Base-by-base conservation (phyloP, 2,888 invertebrate genomes). In the Protonemura montana region DNA sequence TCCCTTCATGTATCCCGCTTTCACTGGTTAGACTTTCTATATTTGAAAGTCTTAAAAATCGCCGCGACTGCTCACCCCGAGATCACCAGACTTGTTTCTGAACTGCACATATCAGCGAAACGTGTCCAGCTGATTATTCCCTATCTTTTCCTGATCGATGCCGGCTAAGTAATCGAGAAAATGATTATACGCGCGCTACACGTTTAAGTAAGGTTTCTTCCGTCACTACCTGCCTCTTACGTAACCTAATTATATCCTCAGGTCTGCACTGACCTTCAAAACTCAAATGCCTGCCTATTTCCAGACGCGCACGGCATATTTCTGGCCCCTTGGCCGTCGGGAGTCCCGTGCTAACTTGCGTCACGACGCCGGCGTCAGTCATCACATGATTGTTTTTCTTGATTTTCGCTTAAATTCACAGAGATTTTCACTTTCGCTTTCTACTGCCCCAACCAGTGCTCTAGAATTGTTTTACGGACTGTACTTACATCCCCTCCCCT, bases 191-290 rank as follows among this genome's bases (percentile, higher is more conserved):
- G 21, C 59, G 16, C 59, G 13, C 59, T 59, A 21, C 59, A 59
- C 59, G 7, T 59, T 59, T 21, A 59, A 59, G 59, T 59, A 59
- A 3, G 59, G 59, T 59, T 59, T 59, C 59, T 59, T 59, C 59
- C 59, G 59, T 59, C 59, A 59, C 59, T 59, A 59, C 59, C 59
- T 59, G 59, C 59, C 28, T 42, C 86, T 76, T 81, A 42, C 82
- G 82, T 86, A 81, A 86, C 28, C 27, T 86, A 76, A 82, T 82
- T 81, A 81, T 81, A 81, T 81, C 30, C 81, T 30, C 59, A 10
- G 82, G 42, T 25, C 82, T 25, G 21, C 30, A 41, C 82, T 82
- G 82, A 82, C 82, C 82, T 82, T 82, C 82, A 41, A 82, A 41
- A 82, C 21, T 3, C 30, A 82, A 82, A 82, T 82, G 41, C 41